phyloP scores from a whole-genome alignment of 2,888 invertebrate genomes.

The Netelia fuscicornis region DNA sequence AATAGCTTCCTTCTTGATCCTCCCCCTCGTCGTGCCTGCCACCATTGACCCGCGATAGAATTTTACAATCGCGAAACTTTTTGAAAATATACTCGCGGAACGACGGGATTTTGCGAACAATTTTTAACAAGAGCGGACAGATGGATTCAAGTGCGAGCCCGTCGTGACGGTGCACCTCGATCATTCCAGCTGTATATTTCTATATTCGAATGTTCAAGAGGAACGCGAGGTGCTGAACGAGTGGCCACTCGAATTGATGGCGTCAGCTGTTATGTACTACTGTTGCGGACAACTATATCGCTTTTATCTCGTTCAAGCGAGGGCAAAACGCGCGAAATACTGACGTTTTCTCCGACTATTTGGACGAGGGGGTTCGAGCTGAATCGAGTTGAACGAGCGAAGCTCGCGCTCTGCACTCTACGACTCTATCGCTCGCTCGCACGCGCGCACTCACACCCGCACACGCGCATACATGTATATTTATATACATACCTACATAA shows the following conservation, averaged over 20 bases:
- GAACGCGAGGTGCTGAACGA: conserved; percentile 61
- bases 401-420: conserved; percentile 19
- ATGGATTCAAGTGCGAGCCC: conserved; percentile 80
- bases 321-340: conserved; percentile 51
- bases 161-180: conserved; percentile 3
- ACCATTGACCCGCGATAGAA: too few relatives aligned
- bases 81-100: too few relatives aligned
- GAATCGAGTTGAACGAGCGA: not conserved
- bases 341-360: conserved; percentile 49
- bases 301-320: conserved; percentile 60
- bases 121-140: conserved; percentile 81
- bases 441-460: conserved; percentile 56
- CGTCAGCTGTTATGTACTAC: conserved; percentile 83
- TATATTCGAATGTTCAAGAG: conserved; percentile 64
- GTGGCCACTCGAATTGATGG: conserved; percentile 79
- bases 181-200: conserved; percentile 59
- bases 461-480: too few relatives aligned
- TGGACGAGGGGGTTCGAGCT: conserved; percentile 1
- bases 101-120: conserved; percentile 50
- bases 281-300: conserved; percentile 75
- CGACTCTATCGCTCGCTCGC: conserved; percentile 66
- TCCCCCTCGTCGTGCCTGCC: too few relatives aligned
- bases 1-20: too few relatives aligned
- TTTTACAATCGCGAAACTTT: too few relatives aligned
- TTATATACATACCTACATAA: too few relatives aligned